Base-by-base conservation (phyloP, 2,888 invertebrate species). In the Clunio marinus region DNA sequence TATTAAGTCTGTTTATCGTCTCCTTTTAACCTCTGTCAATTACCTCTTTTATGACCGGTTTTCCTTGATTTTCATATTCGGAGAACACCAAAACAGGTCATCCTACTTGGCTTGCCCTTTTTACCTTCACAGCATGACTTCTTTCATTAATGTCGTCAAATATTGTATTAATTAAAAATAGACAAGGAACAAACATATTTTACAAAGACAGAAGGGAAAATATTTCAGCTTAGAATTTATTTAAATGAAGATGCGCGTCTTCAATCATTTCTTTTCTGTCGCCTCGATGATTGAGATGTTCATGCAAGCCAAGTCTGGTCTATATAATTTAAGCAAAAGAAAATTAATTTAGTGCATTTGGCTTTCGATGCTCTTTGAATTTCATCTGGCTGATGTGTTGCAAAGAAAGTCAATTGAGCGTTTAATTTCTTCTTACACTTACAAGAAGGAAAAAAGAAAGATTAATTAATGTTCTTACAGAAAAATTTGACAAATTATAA, bases 91-190 rank as follows among this genome's bases (percentile, higher is more conserved):
- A 57, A 57, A 57, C 57, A 27, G 57, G 57, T 57, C 57, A 57
- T 57, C 25, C 27, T 27, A 57, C 22, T 17, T 17, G 8, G 2
- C 20, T n/a, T 22, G 51, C 22, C 22, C 20, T 17, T 51, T 10
- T 27, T 5, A 57, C 57, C 57, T 25, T 57, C 25, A 25, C 25
- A 57, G 57, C 57, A 25, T 57, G 57, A 57, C 57, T 57, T 22
- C 27, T 57, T 57, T 57, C 57, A 25, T 57, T 57, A 57, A 25
- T 25, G 25, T 57, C 57, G 22, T 57, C 57, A 57, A 57, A 57
- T 57, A 57, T 57, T 25, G 57, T 57, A n/a, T 25, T 57, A 57
- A 57, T 57, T 57, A 57, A 57, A 57, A 57, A 57, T 57, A 57
- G 24, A 24, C 25, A 20, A 51, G 51, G 20, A 51, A 13, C 45